Evolutionary conservation across 30 jellyfish, hydroid and myxozoan species (phyloP).

Genomic region (Pelagia noctiluca): DNA sequence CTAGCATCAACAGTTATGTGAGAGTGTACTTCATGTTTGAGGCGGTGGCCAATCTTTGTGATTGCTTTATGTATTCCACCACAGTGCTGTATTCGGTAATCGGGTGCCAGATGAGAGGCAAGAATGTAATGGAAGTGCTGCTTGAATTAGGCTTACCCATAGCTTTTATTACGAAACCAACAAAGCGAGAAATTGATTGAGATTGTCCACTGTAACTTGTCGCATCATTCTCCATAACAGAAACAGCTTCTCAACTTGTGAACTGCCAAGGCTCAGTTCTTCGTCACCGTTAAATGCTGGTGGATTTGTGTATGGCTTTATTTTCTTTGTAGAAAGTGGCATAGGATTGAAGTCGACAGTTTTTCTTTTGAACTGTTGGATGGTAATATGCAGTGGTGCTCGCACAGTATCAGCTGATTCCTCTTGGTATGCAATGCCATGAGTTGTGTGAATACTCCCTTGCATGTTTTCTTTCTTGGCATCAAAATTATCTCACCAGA

Average conservation of each 20-base stretch:
- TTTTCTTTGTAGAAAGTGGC: conserved; percentile 8
- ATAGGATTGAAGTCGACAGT: conserved; percentile 6
- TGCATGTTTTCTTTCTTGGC: conserved; percentile 10
- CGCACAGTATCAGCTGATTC: not conserved
- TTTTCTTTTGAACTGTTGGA: not conserved
- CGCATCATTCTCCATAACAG: conserved; percentile 24
- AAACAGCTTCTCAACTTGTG: not conserved
- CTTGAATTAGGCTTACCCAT: not conserved
- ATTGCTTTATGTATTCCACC: conserved; percentile 3
- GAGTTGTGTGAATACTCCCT: conserved; percentile 54
- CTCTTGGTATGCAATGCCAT: conserved; percentile 14
- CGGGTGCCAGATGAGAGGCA: conserved; percentile 22
- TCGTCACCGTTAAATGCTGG: not conserved
- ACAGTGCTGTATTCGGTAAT: conserved; percentile 20
- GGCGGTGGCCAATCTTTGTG: conserved; percentile 12
- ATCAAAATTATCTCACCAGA: conserved; percentile 62
- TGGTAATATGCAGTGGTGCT: not conserved
- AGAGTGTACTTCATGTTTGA: not conserved
- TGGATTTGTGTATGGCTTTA: not conserved
- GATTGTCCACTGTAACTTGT: not conserved
- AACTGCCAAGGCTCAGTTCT: not conserved
- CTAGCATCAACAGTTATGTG: not conserved
- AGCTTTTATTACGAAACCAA: conserved; percentile 29
- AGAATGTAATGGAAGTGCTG: not conserved
- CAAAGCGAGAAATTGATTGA: conserved; percentile 38